Evolutionary conservation across 2,113 vertebrate species (phyloP).

Genomic region (Dolichallabes microphthalmus): DNA sequence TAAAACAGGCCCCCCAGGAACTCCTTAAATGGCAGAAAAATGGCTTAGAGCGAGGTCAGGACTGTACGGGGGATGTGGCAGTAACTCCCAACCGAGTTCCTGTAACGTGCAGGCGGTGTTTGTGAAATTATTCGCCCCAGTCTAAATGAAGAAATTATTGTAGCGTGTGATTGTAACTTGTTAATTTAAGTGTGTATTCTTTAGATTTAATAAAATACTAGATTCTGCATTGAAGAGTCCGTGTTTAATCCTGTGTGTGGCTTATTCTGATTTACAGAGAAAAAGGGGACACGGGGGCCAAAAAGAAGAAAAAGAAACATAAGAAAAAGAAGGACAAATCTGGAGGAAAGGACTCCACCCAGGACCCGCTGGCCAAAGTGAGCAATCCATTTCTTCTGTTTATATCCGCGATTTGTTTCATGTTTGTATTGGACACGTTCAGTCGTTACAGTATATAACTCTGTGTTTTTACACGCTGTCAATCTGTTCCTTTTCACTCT

Average conservation of each 20-base stretch:
- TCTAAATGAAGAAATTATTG: neutral
- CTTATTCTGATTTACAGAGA: slow-evolving; percentile 70
- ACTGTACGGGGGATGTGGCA: too few species aligned
- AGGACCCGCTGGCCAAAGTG: slow-evolving; percentile 87
- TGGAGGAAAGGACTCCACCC: slow-evolving; percentile 77
- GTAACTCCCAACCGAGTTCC: too few species aligned
- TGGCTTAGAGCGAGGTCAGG: too few species aligned
- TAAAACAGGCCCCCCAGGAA: neutral
- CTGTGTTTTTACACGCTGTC: neutral
- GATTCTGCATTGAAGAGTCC: neutral
- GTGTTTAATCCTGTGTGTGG: neutral
- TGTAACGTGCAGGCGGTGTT: too few species aligned
- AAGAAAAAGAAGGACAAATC: slow-evolving; percentile 93
- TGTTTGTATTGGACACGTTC: neutral
- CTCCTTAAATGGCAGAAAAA: too few species aligned
- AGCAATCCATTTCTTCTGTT: neutral
- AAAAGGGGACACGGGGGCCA: slow-evolving; percentile 87
- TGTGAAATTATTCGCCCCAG: too few species aligned
- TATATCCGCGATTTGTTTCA: neutral
- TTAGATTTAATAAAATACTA: neutral
- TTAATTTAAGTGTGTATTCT: neutral
- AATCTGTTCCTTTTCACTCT: neutral
- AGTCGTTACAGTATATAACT: neutral
- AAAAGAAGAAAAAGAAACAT: slow-evolving; percentile 98
- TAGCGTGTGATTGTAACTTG: neutral